Evolutionary conservation across 2,797 vertebrate genomes (phyloP), one percentile per base, ranked within the genome.

Genomic region (Phoeniculus purpureus): DNA sequence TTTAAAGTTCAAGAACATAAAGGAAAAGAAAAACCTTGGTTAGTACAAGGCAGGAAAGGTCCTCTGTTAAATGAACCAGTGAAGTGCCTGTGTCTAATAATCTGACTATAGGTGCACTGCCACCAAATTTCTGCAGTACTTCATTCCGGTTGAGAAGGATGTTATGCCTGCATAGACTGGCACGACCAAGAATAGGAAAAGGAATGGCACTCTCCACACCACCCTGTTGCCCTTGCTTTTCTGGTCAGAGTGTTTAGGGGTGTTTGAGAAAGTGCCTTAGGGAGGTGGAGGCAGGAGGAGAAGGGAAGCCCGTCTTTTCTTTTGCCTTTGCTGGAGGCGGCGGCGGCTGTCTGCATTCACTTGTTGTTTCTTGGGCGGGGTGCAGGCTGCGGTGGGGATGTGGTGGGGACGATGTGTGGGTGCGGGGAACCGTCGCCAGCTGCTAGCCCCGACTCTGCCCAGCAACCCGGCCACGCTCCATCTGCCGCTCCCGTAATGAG

Each of bases 401-500:
- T 6, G 6, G 22, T 1, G 58, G 72, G 47, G 20, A 4, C 9
- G 34, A 17, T 19, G 55, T 55, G 51, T 15, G 27, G 31, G 76
- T 4, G 91, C 45, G 15, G 58, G 27, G 55, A 67, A 77, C 68
- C 4, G 96, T 95, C 93, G 76, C 94, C 94, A 92, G 94, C 89
- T 90, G 91, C 85, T 79, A 66, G 52, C 52, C 62, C 62, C 88
- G 95, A 94, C 95, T 98, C 98, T 98, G 98, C 98, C 98, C 97
- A 48, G 98, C 98, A 98, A 98, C 98, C 94, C 86, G 96, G 96
- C 96, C 96, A 96, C 96, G 94, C 97, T 98, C 98, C 98, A 98
- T 98, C 97, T 98, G 98, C 96, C 58, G 96, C 95, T 96, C 94
- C 88, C 81, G 94, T 97, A 98, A 97, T 95, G 96, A 98, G 97